Base-by-base conservation (phyloP, 37 sponge, comb jelly and placozoan species). In the Chondrilla cf. caribensis region DNA sequence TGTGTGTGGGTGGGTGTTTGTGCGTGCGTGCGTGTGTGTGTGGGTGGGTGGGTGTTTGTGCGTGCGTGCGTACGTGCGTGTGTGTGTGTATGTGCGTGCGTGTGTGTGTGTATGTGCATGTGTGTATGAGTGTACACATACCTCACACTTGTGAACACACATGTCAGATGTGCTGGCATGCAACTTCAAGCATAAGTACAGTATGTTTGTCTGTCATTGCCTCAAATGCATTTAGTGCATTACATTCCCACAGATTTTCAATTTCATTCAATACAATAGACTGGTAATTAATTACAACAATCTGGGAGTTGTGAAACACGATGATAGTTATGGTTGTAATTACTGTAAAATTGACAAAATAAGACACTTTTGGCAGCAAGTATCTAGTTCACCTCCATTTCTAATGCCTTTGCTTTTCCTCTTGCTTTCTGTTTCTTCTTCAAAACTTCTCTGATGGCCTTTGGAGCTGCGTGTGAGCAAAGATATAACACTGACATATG, bases 391-490 rank as follows among this genome's bases (percentile, higher is more conserved):
- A 24, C 44, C 31, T 92, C 89, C 85, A 91, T 84, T 58, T 92
- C 92, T 57, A 83, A 65, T 28, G 81, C 83, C 38, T 80, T 83
- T 22, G 55, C 76, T 29, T 55, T 79, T 59, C 44, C 55, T 37
- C 70, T 73, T 24, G 29, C 78, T 41, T 59, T 54, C 47, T 86
- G 87, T 70, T 86, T 81, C 62, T 77, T 77, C 43, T 60, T 78
- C 82, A 86, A 85, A 31, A 86, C 90, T 70, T 86, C 87, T 39
- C 81, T 84, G 18, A 79, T 79, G 42, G 83, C 89, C 65, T 79
- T 70, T 26, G 78, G 58, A 4, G 65, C 62, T 60, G 82, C 22
- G 31, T 28, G 62, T 26, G 22, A 1, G n/a, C 31, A 60, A 79
- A 33, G 29, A 28, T 17, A 72, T 22, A 72, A 35, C 75, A 35